Conservation (phyloP, 2,888 invertebrate species). For the Rhaphigaster nebulosa region DNA sequence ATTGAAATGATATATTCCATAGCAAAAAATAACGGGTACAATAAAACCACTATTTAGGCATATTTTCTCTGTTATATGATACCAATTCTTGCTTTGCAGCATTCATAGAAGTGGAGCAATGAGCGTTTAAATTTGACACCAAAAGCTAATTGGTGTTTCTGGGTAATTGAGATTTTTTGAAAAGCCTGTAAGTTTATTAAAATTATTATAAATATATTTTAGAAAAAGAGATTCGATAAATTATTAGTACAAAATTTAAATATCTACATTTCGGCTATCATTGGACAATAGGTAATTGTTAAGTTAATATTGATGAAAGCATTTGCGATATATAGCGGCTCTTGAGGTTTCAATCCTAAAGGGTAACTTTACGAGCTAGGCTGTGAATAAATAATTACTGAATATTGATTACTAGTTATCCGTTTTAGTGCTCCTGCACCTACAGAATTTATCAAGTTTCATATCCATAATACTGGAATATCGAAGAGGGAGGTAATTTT, state of each 20-base stretch:
- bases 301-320: neutral
- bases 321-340: neutral
- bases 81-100: no score
- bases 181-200: no score
- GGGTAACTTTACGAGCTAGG: neutral
- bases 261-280: neutral
- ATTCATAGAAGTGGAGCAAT: no score
- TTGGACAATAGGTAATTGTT: neutral
- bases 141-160: no score
- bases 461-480: neutral
- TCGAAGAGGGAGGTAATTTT: neutral
- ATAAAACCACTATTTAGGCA: no score
- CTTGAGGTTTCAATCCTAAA: neutral
- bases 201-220: neutral
- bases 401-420: neutral
- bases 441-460: neutral
- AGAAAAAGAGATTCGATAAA: neutral
- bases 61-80: no score
- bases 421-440: neutral
- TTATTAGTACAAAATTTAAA: neutral
- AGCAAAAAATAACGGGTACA: no score
- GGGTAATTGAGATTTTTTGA: no score
- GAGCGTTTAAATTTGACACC: no score
- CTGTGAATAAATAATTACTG: conserved; percentile 35
- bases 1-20: no score